phyloP scores from a whole-genome alignment of 2,797 vertebrate species.

The Paguma larvata region DNA sequence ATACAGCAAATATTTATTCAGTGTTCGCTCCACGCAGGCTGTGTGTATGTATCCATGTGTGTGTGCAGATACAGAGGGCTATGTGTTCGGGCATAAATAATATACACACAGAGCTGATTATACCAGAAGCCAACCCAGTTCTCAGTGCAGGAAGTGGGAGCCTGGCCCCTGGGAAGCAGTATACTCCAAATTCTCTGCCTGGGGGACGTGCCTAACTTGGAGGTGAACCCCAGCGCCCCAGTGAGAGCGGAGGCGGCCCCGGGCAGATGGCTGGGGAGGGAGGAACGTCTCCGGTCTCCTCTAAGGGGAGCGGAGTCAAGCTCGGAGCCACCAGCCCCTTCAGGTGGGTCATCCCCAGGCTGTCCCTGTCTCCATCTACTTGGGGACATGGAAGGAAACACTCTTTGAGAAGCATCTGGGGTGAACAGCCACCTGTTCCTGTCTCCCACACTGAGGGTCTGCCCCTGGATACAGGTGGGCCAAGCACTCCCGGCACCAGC shows the following conservation, averaged over 20 bases:
- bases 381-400: neutral
- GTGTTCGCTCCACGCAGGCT: neutral
- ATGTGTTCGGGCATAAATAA: neutral
- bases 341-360: neutral
- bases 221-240: neutral
- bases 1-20: slow-evolving; percentile 51
- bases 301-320: neutral
- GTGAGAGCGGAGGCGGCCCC: too few relatives aligned
- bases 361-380: neutral
- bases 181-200: neutral
- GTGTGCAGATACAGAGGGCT: neutral
- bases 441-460: neutral
- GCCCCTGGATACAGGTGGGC: neutral
- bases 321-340: neutral
- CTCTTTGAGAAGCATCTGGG: neutral
- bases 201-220: neutral
- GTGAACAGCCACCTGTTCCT: neutral
- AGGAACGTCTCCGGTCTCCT: neutral
- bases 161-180: accelerated
- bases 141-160: neutral
- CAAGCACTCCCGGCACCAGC: neutral
- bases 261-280: accelerated
- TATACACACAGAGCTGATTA: neutral
- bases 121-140: neutral
- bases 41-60: neutral